A percentile compares a stretch with the other conserved stretches of the same genome.
These are phyloP conservation scores for Coregonus sp. DNA, from an alignment of 2,797 vertebrate species.

Conservation along the genomic window DNA sequence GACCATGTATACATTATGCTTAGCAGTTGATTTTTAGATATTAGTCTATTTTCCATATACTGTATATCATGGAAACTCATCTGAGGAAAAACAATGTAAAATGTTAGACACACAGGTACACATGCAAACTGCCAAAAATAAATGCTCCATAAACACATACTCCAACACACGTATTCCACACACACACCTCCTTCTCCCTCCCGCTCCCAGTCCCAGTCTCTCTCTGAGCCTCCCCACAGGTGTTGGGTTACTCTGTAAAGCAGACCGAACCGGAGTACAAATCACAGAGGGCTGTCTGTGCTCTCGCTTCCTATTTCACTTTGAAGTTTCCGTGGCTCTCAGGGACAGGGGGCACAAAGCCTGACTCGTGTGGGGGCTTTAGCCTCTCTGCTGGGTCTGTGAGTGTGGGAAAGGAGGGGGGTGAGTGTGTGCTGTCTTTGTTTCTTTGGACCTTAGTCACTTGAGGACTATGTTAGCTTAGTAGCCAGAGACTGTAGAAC, in stretches of 20 bases:
- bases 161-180: constrained; percentile 23
- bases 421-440: constrained; percentile 50
- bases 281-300: constrained; percentile 67
- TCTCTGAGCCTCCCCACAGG: constrained; percentile 61
- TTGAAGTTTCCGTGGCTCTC: constrained; percentile 68
- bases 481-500: constrained; percentile 45
- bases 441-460: constrained; percentile 29
- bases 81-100: not conserved
- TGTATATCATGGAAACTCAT: not conserved
- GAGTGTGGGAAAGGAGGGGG: constrained; percentile 39
- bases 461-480: constrained; percentile 56
- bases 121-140: not conserved
- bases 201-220: constrained; percentile 24
- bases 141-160: not conserved
- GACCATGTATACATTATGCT: not conserved
- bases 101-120: not conserved
- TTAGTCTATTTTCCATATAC: not conserved
- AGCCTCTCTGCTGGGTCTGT: constrained; percentile 44
- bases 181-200: not conserved
- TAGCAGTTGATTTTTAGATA: not conserved
- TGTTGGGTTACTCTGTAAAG: constrained; percentile 73
- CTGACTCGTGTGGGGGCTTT: constrained; percentile 69
- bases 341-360: constrained; percentile 63
- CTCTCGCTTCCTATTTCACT: constrained; percentile 68
- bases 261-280: constrained; percentile 65